Base-by-base conservation (phyloP, 2,113 vertebrate genomes). In the Patagioenas fasciata region DNA sequence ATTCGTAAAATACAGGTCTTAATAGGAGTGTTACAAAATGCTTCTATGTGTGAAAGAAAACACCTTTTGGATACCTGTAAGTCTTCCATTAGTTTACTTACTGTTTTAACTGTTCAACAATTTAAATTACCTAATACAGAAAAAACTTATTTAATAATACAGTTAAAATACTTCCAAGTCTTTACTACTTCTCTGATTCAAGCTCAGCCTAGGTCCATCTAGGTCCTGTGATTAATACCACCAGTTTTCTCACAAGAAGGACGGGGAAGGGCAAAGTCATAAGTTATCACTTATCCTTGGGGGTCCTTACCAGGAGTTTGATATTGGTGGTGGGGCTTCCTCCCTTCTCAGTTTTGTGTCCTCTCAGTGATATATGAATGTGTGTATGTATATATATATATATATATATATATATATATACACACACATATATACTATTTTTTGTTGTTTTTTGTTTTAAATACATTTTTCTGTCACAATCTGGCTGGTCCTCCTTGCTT, bases 261-360 rank as follows among this genome's bases (percentile, higher is more conserved):
- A 61, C 12, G 5, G 2, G 19, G 4, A 73, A 78, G 23, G 25
- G 16, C 13, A 57, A 17, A 25, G 3, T 44, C 42, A 4, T 6
- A 80, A 16, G 4, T 7, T 48, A 6, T 20, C 21, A 17, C 25
- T 56, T 56, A 16, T 8, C 11, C 9, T 48, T 23, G 48, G 25
- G 3, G 10, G 3, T 42, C 50, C 40, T 73, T 86, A 28, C 10
- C 38, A 32, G 25, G 13, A 42, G 8, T 11, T 62, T 14, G 29
- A 8, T 48, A 21, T 4, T 61, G 29, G 5, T n/a, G 17, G 36
- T 12, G 4, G 1, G 6, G 1, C 5, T 47, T 77, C 40, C 8
- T 51, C 20, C 12, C 10, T 32, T 25, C 26, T 57, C 44, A 61
- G 13, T 50, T 58, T 47, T 2, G 1, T 9, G 25, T 86, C 18